Percentiles rank a stretch among this genome's conserved stretches.
Evolutionary conservation across 92 coral and sea anemone genomes (phyloP).

Genomic region (Chrysogorgia sp.): DNA sequence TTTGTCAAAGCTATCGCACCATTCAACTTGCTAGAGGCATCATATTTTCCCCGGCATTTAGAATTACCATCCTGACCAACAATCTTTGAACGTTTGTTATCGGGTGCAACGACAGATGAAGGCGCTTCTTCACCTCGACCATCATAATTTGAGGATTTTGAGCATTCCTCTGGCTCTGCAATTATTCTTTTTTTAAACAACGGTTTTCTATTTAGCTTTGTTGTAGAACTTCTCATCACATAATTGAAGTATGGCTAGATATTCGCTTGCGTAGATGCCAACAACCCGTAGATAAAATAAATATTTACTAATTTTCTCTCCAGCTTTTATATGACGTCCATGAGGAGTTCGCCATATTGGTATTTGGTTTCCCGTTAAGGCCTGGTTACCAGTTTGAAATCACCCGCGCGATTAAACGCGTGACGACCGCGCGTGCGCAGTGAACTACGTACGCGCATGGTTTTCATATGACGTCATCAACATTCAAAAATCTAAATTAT

Average conservation of each 20-base stretch:
- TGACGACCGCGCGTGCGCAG: too few relatives aligned
- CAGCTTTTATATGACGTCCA: too few relatives aligned
- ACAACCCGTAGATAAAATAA: too few relatives aligned
- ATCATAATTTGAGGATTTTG: not conserved
- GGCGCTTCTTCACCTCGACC: constrained; percentile 3
- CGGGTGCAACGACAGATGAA: not conserved
- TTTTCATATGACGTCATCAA: too few relatives aligned
- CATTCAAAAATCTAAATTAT: too few relatives aligned
- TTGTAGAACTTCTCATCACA: constrained; percentile 23
- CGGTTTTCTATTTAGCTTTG: constrained; percentile 5
- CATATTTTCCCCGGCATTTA: not conserved
- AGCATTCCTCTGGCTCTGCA: not conserved
- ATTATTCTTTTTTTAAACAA: not conserved
- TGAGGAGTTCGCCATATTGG: too few relatives aligned
- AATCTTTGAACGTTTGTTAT: constrained; percentile 16
- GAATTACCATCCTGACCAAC: not conserved
- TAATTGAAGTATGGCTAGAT: not conserved
- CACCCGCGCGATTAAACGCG: too few relatives aligned
- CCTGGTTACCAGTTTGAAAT: too few relatives aligned
- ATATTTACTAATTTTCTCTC: too few relatives aligned
- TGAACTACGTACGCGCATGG: too few relatives aligned
- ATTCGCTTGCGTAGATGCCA: too few relatives aligned
- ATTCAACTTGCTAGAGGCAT: not conserved
- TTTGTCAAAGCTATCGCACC: not conserved
- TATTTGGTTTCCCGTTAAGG: too few relatives aligned